phyloP scores from a whole-genome alignment of 2,797 vertebrate species.

The Manis pentadactyla region DNA sequence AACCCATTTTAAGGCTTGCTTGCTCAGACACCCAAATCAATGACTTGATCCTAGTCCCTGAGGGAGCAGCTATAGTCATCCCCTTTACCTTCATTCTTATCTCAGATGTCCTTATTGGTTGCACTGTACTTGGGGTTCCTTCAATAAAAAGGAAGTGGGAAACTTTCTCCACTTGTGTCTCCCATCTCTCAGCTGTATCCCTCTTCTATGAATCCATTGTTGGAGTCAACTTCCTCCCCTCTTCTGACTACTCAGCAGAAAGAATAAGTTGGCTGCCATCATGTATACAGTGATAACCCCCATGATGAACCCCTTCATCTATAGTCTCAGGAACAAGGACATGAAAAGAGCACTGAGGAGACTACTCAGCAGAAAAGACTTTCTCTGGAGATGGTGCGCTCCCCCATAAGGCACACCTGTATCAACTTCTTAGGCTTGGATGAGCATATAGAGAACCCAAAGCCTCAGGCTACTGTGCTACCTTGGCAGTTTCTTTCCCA shows the following conservation, averaged over 20 bases:
- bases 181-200: slow-evolving; percentile 68
- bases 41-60: slow-evolving; percentile 55
- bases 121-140: slow-evolving; percentile 51
- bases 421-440: not conserved
- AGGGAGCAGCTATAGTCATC: slow-evolving; percentile 51
- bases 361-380: slow-evolving; percentile 8
- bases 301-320: slow-evolving; percentile 79
- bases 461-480: not conserved
- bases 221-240: slow-evolving; percentile 71
- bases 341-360: slow-evolving; percentile 66
- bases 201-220: slow-evolving; percentile 72
- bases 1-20: slow-evolving; percentile 63
- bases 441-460: not conserved
- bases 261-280: slow-evolving; percentile 64
- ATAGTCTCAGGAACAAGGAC: slow-evolving; percentile 73
- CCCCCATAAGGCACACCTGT: not conserved
- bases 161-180: slow-evolving; percentile 76
- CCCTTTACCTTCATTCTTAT: slow-evolving; percentile 70
- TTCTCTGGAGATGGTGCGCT: not conserved
- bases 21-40: slow-evolving; percentile 69
- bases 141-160: slow-evolving; percentile 63
- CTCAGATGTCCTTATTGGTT: slow-evolving; percentile 68
- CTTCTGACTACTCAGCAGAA: slow-evolving; percentile 61
- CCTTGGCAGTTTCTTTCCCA: not conserved
- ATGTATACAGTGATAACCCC: slow-evolving; percentile 72